Evolutionary conservation across 2,797 vertebrate species (phyloP), one percentile per base, ranked within the genome.

Genomic region (Salarias fasciatus): DNA sequence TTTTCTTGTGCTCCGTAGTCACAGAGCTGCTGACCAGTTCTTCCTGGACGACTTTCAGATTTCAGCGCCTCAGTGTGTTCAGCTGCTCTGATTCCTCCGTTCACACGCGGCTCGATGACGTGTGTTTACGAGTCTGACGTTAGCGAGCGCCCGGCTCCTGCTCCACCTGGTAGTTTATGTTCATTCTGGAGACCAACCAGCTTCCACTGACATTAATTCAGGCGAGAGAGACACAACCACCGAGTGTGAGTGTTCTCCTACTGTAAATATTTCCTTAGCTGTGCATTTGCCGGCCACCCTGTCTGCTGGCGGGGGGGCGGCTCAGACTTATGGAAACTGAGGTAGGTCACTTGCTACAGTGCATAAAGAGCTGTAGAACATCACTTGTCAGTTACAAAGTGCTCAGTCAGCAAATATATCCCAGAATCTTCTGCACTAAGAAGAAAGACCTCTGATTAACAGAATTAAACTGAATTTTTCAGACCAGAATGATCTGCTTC

Each of bases 201-300:
- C 86, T 80, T 83, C 77, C 14, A 73, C 74, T 33, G 11, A 82
- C 84, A 87, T 87, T 63, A 83, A 74, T 79, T 83, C 75, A 75
- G 65, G 40, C 62, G 18, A 76, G 79, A 87, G 70, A 85, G 79
- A 86, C 85, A 83, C 75, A 83, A 74, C 79, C 75, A 62, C 72
- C 77, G 65, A 77, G 82, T 69, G 77, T 65, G 79, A 83, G 72
- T 52, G 63, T 78, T 83, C 80, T 69, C 79, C 53, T 72, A 89
- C 79, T 91, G 87, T 92, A 93, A 93, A 92, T 89, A 93, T 93
- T 93, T 92, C 88, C 75, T 80, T 90, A 89, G 84, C 87, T 83
- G 83, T 74, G 74, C 57, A 80, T 87, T 84, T 86, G 82, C 85
- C 80, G 36, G 54, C 75, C 72, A 69, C 75, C 79, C 79, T 83